Percentiles rank a stretch among this genome's conserved stretches.
phyloP scores from a whole-genome alignment of 2,888 invertebrate genomes.

The Orgyia antiqua region DNA sequence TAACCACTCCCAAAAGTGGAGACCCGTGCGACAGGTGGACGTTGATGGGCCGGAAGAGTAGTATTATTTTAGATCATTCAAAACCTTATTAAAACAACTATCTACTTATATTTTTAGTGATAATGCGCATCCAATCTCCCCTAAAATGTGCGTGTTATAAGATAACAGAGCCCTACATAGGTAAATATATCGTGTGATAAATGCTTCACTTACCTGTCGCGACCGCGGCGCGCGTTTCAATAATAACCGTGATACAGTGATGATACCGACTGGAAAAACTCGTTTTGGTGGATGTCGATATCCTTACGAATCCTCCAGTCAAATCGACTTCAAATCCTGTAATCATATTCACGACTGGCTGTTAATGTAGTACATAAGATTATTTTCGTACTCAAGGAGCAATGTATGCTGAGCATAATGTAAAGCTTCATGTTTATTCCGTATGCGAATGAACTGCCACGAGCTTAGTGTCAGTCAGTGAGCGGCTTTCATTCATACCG shows the following conservation, averaged over 20 bases:
- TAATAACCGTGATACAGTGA: slow-evolving; percentile 78
- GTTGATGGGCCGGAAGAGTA: no score
- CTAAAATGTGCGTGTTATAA: slow-evolving; percentile 39
- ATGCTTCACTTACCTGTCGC: slow-evolving; percentile 74
- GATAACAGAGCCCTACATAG: slow-evolving; percentile 49
- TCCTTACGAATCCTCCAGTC: slow-evolving; percentile 53
- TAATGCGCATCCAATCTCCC: slow-evolving; percentile 44
- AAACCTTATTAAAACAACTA: slow-evolving; percentile 15
- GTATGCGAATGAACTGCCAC: slow-evolving; percentile 35
- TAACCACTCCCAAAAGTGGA: no score
- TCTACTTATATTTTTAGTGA: slow-evolving; percentile 28
- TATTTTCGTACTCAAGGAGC: slow-evolving; percentile 16
- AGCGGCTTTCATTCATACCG: slow-evolving; percentile 77
- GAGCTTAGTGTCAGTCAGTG: slow-evolving; percentile 58
- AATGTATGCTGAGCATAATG: slow-evolving; percentile 29
- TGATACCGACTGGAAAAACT: slow-evolving; percentile 78
- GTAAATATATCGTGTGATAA: slow-evolving; percentile 70
- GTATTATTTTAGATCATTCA: no score
- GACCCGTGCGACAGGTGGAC: no score
- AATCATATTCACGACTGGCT: slow-evolving; percentile 33
- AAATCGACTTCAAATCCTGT: slow-evolving; percentile 15
- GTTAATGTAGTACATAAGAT: neutral
- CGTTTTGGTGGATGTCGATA: slow-evolving; percentile 74
- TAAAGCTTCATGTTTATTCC: slow-evolving; percentile 32
- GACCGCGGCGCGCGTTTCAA: slow-evolving; percentile 71